Evolutionary conservation across 1,140 invertebrate genomes (phyloP), one percentile per base, ranked within the genome.

Genomic region (Microvelia longipes): DNA sequence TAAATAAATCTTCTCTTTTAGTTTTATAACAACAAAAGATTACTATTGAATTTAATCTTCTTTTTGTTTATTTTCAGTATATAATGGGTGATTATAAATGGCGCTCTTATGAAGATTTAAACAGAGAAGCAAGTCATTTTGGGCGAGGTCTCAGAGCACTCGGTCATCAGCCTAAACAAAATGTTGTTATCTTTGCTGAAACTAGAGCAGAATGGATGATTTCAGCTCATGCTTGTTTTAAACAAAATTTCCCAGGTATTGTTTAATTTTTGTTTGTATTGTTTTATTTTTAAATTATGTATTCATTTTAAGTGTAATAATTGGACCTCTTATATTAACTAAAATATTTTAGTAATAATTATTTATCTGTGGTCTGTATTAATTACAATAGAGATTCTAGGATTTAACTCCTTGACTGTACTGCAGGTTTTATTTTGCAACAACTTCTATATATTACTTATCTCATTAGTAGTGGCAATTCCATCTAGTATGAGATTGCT

Each of bases 171-270:
- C 84, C 87, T 0, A 82, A 83, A 11, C 80, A 86, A 67, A 93
- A 92, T 74, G 81, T 98, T 71, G 90, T 93, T 24, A 91, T 99
- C 74, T 98, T 98, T 81, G 93, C 96, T 0, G 97, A 99, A 82
- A 99, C 96, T 0, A 83, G 96, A 73, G 90, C 90, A 27, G 96
- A 99, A 83, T 99, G 96, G 96, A 90, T 98, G 86, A 87, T 98
- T 50, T 89, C 93, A 0, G 91, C 94, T 2, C 90, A 97, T 76
- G 92, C 92, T 64, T 91, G 93, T 78, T 96, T 98, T 80, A 95
- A 92, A 77, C 91, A 92, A 79, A 94, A 91, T 78, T 89, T 94
- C 78, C 87, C 91, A 73, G 83, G 90, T 91, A 74, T 77, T 76
- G 71, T 65, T 29, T 68, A 14, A n/a, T 24, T 68, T 28, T n/a